These are phyloP conservation scores for Amphiprion clarkii DNA, from an alignment of 2,797 vertebrate species.

Conservation along the genomic window DNA sequence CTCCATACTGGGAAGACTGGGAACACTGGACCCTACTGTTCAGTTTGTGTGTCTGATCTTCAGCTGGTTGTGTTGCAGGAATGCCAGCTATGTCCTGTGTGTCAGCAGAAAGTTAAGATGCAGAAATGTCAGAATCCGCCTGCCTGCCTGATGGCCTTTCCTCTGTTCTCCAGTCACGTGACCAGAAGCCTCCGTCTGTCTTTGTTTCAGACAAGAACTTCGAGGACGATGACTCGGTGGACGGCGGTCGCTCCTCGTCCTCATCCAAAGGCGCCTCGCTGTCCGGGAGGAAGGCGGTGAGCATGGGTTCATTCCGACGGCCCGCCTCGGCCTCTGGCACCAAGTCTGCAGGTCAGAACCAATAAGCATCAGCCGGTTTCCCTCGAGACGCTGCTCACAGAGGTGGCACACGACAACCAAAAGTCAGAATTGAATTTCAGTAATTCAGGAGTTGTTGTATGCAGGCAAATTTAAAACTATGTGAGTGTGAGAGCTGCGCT, in stretches of 20 bases:
- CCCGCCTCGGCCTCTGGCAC: conserved; percentile 88
- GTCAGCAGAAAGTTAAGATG: conserved; percentile 1
- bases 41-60: conserved; percentile 37
- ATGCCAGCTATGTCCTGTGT: conserved; percentile 43
- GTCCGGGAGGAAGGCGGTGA: conserved; percentile 76
- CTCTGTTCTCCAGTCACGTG: conserved; percentile 21
- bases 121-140: conserved; percentile 21
- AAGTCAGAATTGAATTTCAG: too few species aligned
- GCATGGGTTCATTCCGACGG: conserved; percentile 86
- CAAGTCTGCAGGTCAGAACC: conserved; percentile 91
- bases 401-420: too few species aligned
- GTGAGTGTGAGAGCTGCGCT: too few species aligned
- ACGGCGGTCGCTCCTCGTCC: conserved; percentile 92
- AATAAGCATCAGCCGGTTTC: too few species aligned
- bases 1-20: too few species aligned
- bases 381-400: too few species aligned
- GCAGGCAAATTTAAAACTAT: too few species aligned
- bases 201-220: conserved; percentile 92
- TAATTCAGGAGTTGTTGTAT: too few species aligned
- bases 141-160: neutral
- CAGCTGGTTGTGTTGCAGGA: conserved; percentile 33
- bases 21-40: conserved; percentile 47
- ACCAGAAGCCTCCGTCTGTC: neutral
- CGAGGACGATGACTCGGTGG: conserved; percentile 96
- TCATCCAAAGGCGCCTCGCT: conserved; percentile 87